phyloP scores from a whole-genome alignment of 1,140 invertebrate species.

The Drosophila tsacasi region DNA sequence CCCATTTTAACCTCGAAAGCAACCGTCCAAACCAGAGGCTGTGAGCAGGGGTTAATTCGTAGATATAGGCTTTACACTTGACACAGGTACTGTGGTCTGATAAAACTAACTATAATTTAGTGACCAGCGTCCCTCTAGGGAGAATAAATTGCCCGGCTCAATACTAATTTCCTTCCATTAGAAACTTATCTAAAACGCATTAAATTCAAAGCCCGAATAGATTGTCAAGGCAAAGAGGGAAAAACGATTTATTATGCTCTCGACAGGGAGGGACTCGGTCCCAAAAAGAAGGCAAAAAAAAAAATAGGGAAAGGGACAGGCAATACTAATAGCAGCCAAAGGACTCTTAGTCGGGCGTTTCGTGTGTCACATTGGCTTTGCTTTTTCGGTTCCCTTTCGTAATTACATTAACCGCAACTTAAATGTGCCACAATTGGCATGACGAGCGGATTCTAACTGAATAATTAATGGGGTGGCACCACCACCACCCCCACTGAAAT shows the following conservation, averaged over 20 bases:
- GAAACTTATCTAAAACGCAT: slow-evolving; percentile 64
- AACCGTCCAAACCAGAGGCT: slow-evolving; percentile 3
- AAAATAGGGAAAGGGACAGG: slow-evolving; percentile 10
- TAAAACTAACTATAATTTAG: slow-evolving; percentile 63
- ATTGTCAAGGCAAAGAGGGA: slow-evolving; percentile 44
- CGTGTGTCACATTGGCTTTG: slow-evolving; percentile 52
- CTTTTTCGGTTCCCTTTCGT: slow-evolving; percentile 57
- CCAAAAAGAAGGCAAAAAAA: slow-evolving; percentile 9
- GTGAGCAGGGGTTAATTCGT: slow-evolving; percentile 1
- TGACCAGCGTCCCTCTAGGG: slow-evolving; percentile 26
- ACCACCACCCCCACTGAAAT: slow-evolving; percentile 8
- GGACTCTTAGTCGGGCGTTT: slow-evolving; percentile 47
- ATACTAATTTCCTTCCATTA: slow-evolving; percentile 56
- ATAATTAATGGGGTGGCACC: slow-evolving; percentile 67
- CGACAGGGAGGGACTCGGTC: slow-evolving; percentile 25
- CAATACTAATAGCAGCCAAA: slow-evolving; percentile 55
- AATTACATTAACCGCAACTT: slow-evolving; percentile 67
- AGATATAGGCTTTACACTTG: slow-evolving; percentile 29
- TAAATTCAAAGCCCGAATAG: slow-evolving; percentile 54
- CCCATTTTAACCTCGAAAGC: slow-evolving; percentile 31
- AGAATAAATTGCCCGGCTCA: slow-evolving; percentile 49
- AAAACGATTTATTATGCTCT: slow-evolving; percentile 64
- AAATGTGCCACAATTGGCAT: slow-evolving; percentile 69
- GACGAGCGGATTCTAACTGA: slow-evolving; percentile 62
- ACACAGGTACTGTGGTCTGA: slow-evolving; percentile 34